Evolutionary conservation across 2,113 vertebrate species (phyloP), one percentile per base, ranked within the genome.

Genomic region (Platysteira castanea): DNA sequence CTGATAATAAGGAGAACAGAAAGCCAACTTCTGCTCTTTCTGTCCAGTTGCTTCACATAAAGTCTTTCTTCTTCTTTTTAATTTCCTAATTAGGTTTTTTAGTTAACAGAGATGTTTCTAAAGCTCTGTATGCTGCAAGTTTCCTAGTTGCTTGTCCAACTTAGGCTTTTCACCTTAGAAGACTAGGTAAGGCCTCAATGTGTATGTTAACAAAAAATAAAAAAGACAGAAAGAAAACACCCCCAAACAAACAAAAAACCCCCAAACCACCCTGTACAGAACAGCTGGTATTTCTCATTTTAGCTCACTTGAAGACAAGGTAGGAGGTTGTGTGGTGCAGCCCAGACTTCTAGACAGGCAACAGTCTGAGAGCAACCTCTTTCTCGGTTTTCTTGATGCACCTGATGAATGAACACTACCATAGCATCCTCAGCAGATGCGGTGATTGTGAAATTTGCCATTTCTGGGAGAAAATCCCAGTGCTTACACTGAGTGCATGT

Each of bases 51-150:
- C 67, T 94, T 92, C 87, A 73, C 50, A 42, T 61, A 83, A 93
- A 89, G 90, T 89, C 95, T 96, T 90, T 97, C 93, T 95, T 94
- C 56, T 91, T 88, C 95, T 52, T 61, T 94, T 74, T 88, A 79
- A 67, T 97, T 97, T 92, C 89, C 54, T 69, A 71, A 83, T 92
- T 93, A 93, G 89, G 81, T 92, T 95, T 84, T 96, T 87, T 95
- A 87, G 85, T 80, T 95, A 91, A 83, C 84, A 89, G 95, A 92
- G 82, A 46, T 96, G 77, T 87, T 96, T 95, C 75, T 71, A 85
- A 85, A 80, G 79, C 68, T 96, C 64, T 84, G 27, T 73, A 14
- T 53, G 60, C 57, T 92, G 81, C 59, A 49, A 30, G 41, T 79
- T 73, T 85, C 85, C 20, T 80, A 24, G 49, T 65, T 26, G 2